Conservation (phyloP, 2,888 invertebrate species). For the Cephus spinipes region DNA sequence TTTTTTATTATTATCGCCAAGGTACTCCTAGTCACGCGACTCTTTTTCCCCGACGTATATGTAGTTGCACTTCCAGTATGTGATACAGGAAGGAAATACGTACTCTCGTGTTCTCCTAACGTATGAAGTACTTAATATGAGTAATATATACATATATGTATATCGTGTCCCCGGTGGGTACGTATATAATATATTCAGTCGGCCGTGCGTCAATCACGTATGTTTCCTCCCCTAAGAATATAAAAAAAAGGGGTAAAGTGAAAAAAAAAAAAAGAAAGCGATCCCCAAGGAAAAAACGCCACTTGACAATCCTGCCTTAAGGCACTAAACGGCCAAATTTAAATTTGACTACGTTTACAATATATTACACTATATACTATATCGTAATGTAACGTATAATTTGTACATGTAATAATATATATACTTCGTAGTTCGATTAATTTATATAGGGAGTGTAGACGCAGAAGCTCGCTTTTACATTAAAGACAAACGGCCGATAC, state of each 20-base stretch:
- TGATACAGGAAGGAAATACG: neutral
- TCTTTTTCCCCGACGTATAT: neutral
- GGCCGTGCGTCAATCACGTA: neutral
- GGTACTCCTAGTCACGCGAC: neutral
- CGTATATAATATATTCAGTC: neutral
- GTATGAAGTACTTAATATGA: neutral
- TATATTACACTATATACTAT: slow-evolving; percentile 27
- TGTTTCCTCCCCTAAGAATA: slow-evolving; percentile 9
- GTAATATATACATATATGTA: neutral
- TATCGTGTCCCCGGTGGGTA: neutral
- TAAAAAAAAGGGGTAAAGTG: neutral
- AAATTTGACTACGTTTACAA: slow-evolving; percentile 31
- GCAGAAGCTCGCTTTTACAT: neutral
- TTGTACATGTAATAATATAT: slow-evolving; percentile 18
- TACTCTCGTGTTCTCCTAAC: neutral
- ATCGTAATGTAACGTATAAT: slow-evolving; percentile 7
- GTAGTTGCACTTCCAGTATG: neutral
- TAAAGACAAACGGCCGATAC: neutral
- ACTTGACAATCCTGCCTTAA: slow-evolving; percentile 43
- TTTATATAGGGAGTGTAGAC: neutral
- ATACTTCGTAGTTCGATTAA: neutral
- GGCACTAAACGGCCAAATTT: slow-evolving; percentile 47
- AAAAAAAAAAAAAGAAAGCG: slow-evolving; percentile 12
- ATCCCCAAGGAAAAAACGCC: neutral
- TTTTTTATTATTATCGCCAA: neutral